phyloP scores from a whole-genome alignment of 1,140 invertebrate genomes.

The Wiebesia pumilae region DNA sequence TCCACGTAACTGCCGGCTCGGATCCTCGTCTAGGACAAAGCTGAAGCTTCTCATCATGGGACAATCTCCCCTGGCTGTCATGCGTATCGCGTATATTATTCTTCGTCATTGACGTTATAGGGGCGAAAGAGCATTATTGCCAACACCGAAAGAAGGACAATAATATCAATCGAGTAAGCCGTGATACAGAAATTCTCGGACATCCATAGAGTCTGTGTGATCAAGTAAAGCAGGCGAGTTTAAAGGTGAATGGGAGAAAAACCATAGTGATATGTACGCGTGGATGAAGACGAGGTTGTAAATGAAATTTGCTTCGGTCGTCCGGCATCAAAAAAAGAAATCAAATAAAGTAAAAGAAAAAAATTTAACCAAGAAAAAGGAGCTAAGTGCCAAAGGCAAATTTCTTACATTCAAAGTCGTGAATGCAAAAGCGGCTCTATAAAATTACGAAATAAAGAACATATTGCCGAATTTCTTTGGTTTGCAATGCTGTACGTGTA shows the following conservation, averaged over 20 bases:
- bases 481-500: background rate
- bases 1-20: slow-evolving; percentile 66
- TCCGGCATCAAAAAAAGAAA: background rate
- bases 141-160: background rate
- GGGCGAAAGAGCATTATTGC: background rate
- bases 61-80: background rate
- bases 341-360: background rate
- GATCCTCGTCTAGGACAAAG: slow-evolving; percentile 56
- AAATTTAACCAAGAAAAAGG: background rate
- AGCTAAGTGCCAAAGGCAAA: slow-evolving; percentile 49
- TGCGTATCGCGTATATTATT: background rate
- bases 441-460: background rate
- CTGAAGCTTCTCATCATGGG: slow-evolving; percentile 1
- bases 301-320: background rate
- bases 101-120: background rate
- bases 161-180: background rate
- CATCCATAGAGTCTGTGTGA: background rate
- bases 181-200: background rate
- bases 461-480: background rate
- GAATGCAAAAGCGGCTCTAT: background rate
- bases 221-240: slow-evolving; percentile 8
- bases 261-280: background rate
- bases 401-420: slow-evolving; percentile 1
- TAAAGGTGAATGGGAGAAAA: background rate
- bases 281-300: slow-evolving; percentile 13